Evolutionary conservation across 2,797 vertebrate species (phyloP).

Genomic region (Pangasius krempfi): DNA sequence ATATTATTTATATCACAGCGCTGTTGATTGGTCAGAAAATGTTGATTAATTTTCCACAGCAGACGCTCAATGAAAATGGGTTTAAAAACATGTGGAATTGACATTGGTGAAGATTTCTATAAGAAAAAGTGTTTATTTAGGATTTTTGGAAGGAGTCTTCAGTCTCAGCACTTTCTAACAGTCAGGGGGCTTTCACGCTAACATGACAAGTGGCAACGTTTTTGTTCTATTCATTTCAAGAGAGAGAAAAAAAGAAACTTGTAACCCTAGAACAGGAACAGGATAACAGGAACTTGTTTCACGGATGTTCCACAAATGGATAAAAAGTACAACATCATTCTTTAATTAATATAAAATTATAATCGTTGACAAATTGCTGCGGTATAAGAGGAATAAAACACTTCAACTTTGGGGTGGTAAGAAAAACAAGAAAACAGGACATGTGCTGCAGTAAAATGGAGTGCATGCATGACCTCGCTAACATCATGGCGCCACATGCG

Average conservation of each 20-base stretch:
- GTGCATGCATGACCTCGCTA: not conserved
- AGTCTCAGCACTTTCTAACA: not conserved
- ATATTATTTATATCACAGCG: not conserved
- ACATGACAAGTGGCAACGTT: not conserved
- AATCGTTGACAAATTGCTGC: not conserved
- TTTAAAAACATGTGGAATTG: not conserved
- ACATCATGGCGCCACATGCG: not conserved
- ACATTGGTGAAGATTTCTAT: not conserved
- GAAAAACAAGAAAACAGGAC: not conserved
- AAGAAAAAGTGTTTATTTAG: not conserved
- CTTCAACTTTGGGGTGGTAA: not conserved
- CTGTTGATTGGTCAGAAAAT: not conserved
- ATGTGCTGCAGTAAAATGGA: not conserved
- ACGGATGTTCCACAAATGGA: not conserved
- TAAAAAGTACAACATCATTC: not conserved
- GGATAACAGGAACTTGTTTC: not conserved
- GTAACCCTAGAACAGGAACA: not conserved
- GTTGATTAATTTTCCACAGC: not conserved
- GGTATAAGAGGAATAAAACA: not conserved
- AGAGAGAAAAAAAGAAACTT: not conserved
- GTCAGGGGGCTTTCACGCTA: not conserved
- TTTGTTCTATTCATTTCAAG: not conserved
- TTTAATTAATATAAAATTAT: no score
- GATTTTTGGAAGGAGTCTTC: not conserved
- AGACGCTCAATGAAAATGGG: not conserved